A percentile compares a stretch with the other conserved stretches of the same genome.
Conservation (phyloP, 2,797 vertebrate species). For the Naso thynnoides region DNA sequence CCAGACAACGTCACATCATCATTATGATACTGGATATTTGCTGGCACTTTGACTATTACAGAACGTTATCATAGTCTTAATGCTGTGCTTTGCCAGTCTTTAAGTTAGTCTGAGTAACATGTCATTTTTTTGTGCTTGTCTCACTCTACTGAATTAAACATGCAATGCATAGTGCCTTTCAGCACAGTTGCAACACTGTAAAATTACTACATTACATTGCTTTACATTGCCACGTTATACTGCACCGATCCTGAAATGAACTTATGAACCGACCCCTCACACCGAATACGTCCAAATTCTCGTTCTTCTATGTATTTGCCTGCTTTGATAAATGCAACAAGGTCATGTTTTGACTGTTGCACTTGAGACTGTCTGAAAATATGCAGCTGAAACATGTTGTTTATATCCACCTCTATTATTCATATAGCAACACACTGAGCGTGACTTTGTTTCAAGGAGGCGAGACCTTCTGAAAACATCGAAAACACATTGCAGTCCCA, state of each 20-base stretch:
- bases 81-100: neutral
- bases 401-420: constrained; percentile 33
- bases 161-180: neutral
- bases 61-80: neutral
- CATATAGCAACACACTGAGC: constrained; percentile 19
- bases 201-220: too few species aligned
- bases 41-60: neutral
- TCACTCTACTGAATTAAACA: neutral
- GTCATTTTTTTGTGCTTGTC: neutral
- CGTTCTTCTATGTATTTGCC: constrained; percentile 43
- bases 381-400: constrained; percentile 32
- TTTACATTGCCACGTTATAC: neutral
- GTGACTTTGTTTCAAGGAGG: constrained; percentile 31
- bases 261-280: constrained; percentile 46
- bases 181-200: neutral
- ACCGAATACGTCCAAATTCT: constrained; percentile 35
- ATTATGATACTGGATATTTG: too few species aligned
- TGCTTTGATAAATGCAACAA: constrained; percentile 55
- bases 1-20: neutral
- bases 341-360: constrained; percentile 57
- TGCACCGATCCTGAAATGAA: constrained; percentile 34
- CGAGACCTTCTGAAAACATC: constrained; percentile 35
- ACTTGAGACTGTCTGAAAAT: constrained; percentile 64
- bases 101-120: neutral
- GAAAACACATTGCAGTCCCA: constrained; percentile 28